Conservation (phyloP, 2,113 vertebrate genomes). For the Gavialis gangeticus region DNA sequence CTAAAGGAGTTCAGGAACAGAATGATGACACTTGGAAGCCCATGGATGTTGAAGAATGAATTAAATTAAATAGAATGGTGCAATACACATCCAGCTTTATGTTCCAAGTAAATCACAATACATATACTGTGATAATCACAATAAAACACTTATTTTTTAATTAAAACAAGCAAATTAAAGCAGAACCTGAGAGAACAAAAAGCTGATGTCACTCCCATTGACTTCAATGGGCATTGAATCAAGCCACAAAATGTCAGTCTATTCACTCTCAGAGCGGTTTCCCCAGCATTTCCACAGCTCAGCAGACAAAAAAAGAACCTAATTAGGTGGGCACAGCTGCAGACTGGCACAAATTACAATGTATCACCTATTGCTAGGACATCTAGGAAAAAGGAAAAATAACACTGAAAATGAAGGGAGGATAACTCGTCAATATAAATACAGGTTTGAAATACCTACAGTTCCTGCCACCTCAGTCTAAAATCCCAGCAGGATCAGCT, state of each 20-base stretch:
- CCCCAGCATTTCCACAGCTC: background rate
- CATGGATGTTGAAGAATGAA: background rate
- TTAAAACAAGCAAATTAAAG: no score
- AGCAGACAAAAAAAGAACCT: background rate
- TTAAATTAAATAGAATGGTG: background rate
- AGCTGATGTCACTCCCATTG: background rate
- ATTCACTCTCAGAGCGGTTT: background rate
- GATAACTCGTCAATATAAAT: background rate
- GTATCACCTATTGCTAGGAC: background rate
- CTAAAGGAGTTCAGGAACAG: background rate
- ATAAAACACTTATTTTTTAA: no score
- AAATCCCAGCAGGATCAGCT: background rate
- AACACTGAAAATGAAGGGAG: background rate
- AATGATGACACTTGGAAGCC: background rate
- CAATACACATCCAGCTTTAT: background rate
- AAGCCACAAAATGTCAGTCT: background rate
- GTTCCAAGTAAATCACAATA: background rate
- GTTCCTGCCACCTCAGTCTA: background rate
- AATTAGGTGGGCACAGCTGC: background rate
- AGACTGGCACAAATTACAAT: background rate
- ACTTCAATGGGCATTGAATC: fast-evolving
- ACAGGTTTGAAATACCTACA: background rate
- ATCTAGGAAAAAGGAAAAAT: background rate
- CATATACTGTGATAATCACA: no score
- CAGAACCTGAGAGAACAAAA: background rate